These are phyloP conservation scores for Chaetops frenatus DNA, from an alignment of 2,113 vertebrate genomes.

Conservation along the genomic window DNA sequence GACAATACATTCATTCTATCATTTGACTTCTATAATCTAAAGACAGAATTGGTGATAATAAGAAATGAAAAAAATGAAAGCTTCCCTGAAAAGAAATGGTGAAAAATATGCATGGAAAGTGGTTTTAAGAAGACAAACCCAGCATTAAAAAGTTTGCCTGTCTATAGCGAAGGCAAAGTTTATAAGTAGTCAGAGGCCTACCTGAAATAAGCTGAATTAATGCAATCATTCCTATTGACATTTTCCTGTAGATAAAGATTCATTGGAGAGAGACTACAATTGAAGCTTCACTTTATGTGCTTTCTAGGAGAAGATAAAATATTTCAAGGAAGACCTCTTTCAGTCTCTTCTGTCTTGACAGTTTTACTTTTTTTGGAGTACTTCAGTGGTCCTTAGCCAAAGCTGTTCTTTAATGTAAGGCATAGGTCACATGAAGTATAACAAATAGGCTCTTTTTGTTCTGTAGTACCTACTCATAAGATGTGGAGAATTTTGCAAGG, in stretches of 20 bases:
- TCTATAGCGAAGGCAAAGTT: neutral
- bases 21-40: neutral
- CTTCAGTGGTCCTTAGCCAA: neutral
- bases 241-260: neutral
- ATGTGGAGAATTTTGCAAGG: neutral
- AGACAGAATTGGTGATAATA: neutral
- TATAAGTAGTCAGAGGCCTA: neutral
- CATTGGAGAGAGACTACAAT: neutral
- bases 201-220: neutral
- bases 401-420: neutral
- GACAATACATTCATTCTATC: neutral
- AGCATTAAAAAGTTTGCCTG: neutral
- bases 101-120: fast-evolving
- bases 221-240: neutral
- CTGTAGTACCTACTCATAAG: neutral
- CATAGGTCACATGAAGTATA: neutral
- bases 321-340: neutral
- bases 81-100: neutral
- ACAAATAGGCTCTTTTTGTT: neutral
- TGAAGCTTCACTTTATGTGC: neutral
- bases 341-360: neutral
- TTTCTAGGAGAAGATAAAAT: neutral
- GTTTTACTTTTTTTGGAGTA: neutral
- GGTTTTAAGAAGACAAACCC: neutral
- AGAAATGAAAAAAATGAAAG: neutral